Evolutionary conservation across 2,888 invertebrate species (phyloP), one percentile per base, ranked within the genome.

Genomic region (Vesta saturnalis): DNA sequence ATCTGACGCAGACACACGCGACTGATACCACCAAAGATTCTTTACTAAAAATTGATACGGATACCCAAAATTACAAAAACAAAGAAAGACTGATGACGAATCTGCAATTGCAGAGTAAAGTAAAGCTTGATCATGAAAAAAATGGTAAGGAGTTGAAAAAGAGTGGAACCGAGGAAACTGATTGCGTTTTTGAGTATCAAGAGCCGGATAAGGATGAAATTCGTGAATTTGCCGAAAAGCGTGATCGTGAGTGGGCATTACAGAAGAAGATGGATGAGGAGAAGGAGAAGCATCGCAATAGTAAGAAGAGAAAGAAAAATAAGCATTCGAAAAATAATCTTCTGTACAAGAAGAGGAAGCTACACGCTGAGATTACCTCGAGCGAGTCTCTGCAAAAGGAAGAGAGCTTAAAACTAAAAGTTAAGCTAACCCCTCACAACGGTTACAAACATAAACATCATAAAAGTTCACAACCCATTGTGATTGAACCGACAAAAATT

Each of bases 261-360:
- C 81, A 83, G 70, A 82, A 83, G 69, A 76, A 82, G 35, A 74
- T 81, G 23, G 82, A 81, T 65, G 81, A 79, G 46, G 78, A 77
- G n/a, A 76, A 79, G 54, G 71, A 76, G 1, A 72, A 76, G 16
- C 78, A 79, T 56, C 80, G 81, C 58, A 74, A 85, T 16, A 86
- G 85, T 68, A 87, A 87, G 76, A 88, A 87, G 76, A 82, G 87
- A 23, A 88, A 88, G 76, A 88, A 88, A 81, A 83, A 77, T 60
- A 88, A 88, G 76, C 88, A 88, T 77, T 87, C 87, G 0, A 87
- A 86, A 77, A 86, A 85, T 67, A 84, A 86, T 18, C 80, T 77
- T n/a, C 73, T 78, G 23, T 80, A 82, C 30, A 88, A 88, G 72
- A 84, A 87, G 35, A 79, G 86, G 47, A 87, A 87, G 76, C 74